Evolutionary conservation across 2,113 vertebrate species (phyloP).

Genomic region (Atrichornis clamosus): DNA sequence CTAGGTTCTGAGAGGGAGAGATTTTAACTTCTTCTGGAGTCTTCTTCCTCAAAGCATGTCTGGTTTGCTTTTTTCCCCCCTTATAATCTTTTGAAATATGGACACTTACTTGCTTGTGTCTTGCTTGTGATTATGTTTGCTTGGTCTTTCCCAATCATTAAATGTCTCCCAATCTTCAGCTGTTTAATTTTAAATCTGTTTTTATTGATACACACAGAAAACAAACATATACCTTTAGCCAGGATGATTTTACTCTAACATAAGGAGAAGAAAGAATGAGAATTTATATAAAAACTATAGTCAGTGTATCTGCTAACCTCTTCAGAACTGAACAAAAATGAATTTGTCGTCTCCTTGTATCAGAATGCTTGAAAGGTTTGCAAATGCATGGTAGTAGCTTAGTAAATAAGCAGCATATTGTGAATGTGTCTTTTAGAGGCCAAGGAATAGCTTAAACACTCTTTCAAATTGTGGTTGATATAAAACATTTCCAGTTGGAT

Average conservation of each 20-base stretch:
- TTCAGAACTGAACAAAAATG: not conserved
- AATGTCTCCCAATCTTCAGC: not conserved
- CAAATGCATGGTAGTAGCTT: not conserved
- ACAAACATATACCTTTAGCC: not conserved
- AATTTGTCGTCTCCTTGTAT: not conserved
- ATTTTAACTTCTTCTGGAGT: not conserved
- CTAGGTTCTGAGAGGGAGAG: not conserved
- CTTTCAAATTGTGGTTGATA: not conserved
- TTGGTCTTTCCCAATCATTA: not conserved
- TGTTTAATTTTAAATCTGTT: not conserved
- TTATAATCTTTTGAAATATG: not conserved
- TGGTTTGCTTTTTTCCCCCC: not conserved
- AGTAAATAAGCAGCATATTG: not conserved
- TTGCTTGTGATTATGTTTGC: not conserved
- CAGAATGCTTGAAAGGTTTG: not conserved
- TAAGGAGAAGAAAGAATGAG: not conserved
- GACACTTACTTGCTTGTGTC: not conserved
- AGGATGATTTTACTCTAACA: not conserved
- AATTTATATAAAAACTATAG: not conserved
- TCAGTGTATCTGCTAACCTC: not conserved
- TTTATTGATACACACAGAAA: not conserved
- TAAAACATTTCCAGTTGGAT: conserved; percentile 18
- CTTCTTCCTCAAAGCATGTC: not conserved
- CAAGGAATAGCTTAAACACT: conserved; percentile 2
- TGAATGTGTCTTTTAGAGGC: not conserved